Conservation (phyloP, 1,140 invertebrate species). For the Leptopilina clavipes region DNA sequence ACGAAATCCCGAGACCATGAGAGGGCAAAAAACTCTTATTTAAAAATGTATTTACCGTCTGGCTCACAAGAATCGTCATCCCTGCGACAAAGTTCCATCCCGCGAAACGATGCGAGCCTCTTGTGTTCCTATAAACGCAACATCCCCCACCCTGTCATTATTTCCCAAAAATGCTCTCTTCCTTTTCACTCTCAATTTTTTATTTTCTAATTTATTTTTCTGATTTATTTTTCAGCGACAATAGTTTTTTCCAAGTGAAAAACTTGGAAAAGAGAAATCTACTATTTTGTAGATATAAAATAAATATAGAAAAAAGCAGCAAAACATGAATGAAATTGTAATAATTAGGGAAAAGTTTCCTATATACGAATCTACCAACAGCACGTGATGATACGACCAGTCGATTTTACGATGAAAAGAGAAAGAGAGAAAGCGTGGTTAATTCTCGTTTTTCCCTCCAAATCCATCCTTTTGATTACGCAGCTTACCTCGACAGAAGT, state of each 20-base stretch:
- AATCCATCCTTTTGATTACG: slow-evolving; percentile 42
- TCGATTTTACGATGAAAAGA: slow-evolving; percentile 9
- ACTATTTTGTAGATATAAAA: too few relatives aligned
- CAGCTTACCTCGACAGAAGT: slow-evolving; percentile 32
- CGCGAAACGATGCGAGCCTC: slow-evolving; percentile 34
- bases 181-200: too few relatives aligned
- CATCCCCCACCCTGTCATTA: too few relatives aligned
- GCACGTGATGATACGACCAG: too few relatives aligned
- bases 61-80: slow-evolving; percentile 64
- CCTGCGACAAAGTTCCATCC: slow-evolving; percentile 60
- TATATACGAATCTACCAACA: too few relatives aligned
- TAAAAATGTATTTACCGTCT: slow-evolving; percentile 75
- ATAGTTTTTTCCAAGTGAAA: too few relatives aligned
- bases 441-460: slow-evolving; percentile 50
- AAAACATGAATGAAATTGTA: slow-evolving; percentile 55
- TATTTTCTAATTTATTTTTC: too few relatives aligned
- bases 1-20: slow-evolving; percentile 65
- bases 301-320: too few relatives aligned
- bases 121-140: too few relatives aligned
- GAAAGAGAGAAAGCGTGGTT: slow-evolving; percentile 24
- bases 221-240: too few relatives aligned
- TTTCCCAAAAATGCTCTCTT: too few relatives aligned
- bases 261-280: too few relatives aligned
- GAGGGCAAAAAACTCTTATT: slow-evolving; percentile 72
- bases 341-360: slow-evolving; percentile 55